phyloP scores from a whole-genome alignment of 2,113 vertebrate genomes.

The Chrysochloris asiatica region DNA sequence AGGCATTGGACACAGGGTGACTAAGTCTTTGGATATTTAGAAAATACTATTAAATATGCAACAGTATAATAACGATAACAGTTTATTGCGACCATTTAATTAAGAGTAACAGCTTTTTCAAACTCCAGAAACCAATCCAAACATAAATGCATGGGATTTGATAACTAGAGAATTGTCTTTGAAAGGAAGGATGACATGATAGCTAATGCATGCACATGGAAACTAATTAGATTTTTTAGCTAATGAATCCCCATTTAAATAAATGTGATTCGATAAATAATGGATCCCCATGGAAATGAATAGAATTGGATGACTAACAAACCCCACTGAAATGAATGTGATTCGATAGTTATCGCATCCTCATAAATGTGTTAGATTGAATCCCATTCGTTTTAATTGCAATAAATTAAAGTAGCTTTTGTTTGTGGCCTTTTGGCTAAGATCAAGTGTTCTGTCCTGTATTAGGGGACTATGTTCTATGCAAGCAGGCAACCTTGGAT shows the following conservation, averaged over 20 bases:
- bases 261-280: constrained; percentile 82
- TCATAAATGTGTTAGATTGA: constrained; percentile 73
- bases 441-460: constrained; percentile 76
- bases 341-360: constrained; percentile 71
- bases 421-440: constrained; percentile 77
- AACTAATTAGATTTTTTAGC: constrained; percentile 80
- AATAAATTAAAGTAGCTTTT: constrained; percentile 80
- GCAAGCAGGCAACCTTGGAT: constrained; percentile 33
- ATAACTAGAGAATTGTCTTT: constrained; percentile 78
- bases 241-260: constrained; percentile 81
- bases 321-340: constrained; percentile 75
- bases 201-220: constrained; percentile 76
- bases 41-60: constrained; percentile 78
- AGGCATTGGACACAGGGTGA: constrained; percentile 52
- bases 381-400: constrained; percentile 80
- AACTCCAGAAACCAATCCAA: constrained; percentile 76
- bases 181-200: constrained; percentile 78
- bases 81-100: constrained; percentile 82
- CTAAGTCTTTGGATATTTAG: constrained; percentile 67
- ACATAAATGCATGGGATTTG: constrained; percentile 75
- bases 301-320: constrained; percentile 75
- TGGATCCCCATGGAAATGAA: constrained; percentile 77
- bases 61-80: constrained; percentile 75
- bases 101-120: constrained; percentile 79
- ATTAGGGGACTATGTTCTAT: constrained; percentile 63